Evolutionary conservation across 2,113 vertebrate species (phyloP), one percentile per base, ranked within the genome.

Genomic region (Paratilapia polleni): DNA sequence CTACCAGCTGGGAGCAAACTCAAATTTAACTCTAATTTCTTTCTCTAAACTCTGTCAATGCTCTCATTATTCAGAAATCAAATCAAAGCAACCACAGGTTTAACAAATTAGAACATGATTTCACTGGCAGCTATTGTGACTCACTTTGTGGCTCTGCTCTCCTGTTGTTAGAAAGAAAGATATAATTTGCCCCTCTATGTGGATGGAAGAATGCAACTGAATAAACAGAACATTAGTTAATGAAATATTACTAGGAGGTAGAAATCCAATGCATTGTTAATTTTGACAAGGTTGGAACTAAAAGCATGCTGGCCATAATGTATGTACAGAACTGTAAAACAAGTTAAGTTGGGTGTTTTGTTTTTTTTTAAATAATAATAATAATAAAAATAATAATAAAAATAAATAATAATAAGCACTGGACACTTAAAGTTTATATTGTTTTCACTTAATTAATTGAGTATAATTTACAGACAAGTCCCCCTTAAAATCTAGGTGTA

Each of bases 41-140:
- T 63, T 43, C 59, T 73, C 22, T 28, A 60, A 64, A 54, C 38
- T 24, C 75, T 56, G 77, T 87, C 54, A 59, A 38, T 82, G 49
- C 61, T 87, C 49, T 82, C 66, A 75, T 87, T 87, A 81, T 78
- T 84, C 28, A 15, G 56, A 85, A 89, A 86, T 89, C 15, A 70
- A 70, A 70, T 70, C 24, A 70, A 89, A 81, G 62, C 43, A 73
- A 81, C 80, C 52, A 24, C 74, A 79, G 70, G 60, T 88, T 84
- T 86, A 77, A 82, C 34, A 90, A 84, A 90, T 86, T 83, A 80
- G 41, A 74, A 78, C 57, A 10, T 62, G 57, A 80, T 85, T 90
- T 81, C 76, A 75, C 43, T 78, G 68, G 62, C 56, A 79, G 79
- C 85, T 86, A 77, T 70, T 81, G 7, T 61, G 58, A 83, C 61